phyloP scores from a whole-genome alignment of 2,113 vertebrate genomes.

The Ammodytes marinus region DNA sequence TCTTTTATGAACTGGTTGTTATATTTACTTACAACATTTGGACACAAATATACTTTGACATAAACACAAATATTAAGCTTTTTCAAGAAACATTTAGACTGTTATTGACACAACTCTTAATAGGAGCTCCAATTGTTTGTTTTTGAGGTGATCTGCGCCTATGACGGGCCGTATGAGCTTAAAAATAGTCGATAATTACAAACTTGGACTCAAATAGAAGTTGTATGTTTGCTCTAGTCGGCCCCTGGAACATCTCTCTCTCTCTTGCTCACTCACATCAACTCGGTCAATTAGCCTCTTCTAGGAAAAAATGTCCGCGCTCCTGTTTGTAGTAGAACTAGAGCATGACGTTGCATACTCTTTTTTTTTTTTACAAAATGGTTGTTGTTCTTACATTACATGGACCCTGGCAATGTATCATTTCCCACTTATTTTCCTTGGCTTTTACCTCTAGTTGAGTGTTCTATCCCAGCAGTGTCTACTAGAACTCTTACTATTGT shows the following conservation, averaged over 20 bases:
- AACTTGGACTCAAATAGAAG: not conserved
- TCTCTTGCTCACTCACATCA: not conserved
- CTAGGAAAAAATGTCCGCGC: constrained; percentile 30
- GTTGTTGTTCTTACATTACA: not conserved
- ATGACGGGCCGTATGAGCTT: not conserved
- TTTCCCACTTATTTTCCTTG: not conserved
- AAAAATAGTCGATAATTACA: constrained; percentile 8
- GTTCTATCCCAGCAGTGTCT: no score
- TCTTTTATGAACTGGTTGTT: not conserved
- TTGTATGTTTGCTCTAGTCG: constrained; percentile 8
- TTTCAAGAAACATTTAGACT: not conserved
- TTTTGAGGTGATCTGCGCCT: constrained; percentile 6
- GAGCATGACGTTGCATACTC: constrained; percentile 7
- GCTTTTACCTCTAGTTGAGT: no score
- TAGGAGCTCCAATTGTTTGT: constrained; percentile 7
- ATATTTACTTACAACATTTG: not conserved
- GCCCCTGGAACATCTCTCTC: not conserved
- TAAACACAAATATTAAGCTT: not conserved
- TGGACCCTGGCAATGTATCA: constrained; percentile 36
- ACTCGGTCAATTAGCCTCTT: constrained; percentile 39
- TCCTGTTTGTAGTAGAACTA: constrained; percentile 35
- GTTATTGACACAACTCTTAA: not conserved
- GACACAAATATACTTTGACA: not conserved
- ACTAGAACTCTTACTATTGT: no score
- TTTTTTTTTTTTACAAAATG: not conserved